Conservation (phyloP, 2,797 vertebrate species). For the Cynodonichthys magdalenae region DNA sequence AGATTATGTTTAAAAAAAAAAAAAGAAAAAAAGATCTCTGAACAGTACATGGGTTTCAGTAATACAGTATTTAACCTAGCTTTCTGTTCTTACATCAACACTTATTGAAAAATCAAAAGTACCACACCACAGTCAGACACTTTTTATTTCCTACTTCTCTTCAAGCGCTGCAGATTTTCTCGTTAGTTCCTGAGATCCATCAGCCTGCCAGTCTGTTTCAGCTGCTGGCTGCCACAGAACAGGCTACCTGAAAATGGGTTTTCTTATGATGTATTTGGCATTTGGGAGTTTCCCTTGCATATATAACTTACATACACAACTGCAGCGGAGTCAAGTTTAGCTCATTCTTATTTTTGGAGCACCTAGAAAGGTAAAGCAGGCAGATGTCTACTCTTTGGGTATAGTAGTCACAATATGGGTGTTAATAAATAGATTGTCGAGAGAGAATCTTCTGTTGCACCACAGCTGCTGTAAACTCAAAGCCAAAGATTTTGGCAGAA, state of each 20-base stretch:
- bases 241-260: conserved; percentile 72
- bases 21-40: conserved; percentile 55
- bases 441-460: conserved; percentile 30
- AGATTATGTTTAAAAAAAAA: conserved; percentile 26
- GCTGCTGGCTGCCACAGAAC: conserved; percentile 33
- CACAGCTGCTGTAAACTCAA: conserved; percentile 45
- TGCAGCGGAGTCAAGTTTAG: conserved; percentile 35
- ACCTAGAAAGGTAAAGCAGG: conserved; percentile 31
- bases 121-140: conserved; percentile 18
- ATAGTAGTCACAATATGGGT: conserved; percentile 43
- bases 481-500: conserved; percentile 47
- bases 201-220: conserved; percentile 42
- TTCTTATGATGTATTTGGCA: conserved; percentile 60
- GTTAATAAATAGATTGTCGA: conserved; percentile 2
- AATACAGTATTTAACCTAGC: conserved; percentile 38
- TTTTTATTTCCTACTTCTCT: conserved; percentile 26
- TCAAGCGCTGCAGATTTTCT: conserved; percentile 39
- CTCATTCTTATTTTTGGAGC: conserved; percentile 12
- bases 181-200: conserved; percentile 55
- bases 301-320: conserved; percentile 14
- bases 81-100: conserved; percentile 46
- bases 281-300: conserved; percentile 46
- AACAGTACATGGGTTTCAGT: conserved; percentile 44
- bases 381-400: conserved; percentile 30
- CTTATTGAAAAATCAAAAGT: conserved; percentile 25